Percentiles rank a stretch among this genome's conserved stretches.
Conservation (phyloP, 1,140 invertebrate species). For the Rhizoglyphus robini region DNA sequence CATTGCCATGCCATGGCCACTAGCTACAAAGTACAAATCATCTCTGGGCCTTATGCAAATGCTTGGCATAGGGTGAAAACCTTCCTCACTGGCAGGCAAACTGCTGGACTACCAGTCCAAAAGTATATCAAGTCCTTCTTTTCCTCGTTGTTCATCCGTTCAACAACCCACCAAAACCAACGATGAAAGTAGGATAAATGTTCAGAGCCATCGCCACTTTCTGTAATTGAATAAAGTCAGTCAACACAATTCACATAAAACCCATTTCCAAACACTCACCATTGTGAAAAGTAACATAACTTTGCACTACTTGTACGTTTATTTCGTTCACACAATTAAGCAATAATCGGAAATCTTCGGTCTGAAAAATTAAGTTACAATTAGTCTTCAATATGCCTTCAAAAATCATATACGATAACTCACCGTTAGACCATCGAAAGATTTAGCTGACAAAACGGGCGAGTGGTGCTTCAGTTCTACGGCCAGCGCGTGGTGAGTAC, state of each 20-base stretch:
- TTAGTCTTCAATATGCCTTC: too few relatives aligned
- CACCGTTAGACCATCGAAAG: conserved; percentile 67
- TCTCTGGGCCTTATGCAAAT: conserved; percentile 95
- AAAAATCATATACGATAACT: too few relatives aligned
- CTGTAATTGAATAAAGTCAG: conserved; percentile 21
- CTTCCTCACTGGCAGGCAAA: conserved; percentile 93
- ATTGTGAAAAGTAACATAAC: conserved; percentile 95
- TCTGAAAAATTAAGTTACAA: too few relatives aligned
- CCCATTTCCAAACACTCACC: too few relatives aligned
- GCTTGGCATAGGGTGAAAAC: conserved; percentile 96
- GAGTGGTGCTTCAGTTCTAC: conserved; percentile 69
- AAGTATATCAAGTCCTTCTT: conserved; percentile 97
- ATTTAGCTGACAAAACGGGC: conserved; percentile 75
- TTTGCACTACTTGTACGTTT: conserved; percentile 66
- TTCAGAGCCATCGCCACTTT: conserved; percentile 39
- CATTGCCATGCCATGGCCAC: too few relatives aligned
- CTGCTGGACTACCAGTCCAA: conserved; percentile 98
- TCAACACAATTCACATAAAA: neutral
- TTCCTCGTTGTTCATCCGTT: conserved; percentile 92
- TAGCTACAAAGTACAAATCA: too few relatives aligned
- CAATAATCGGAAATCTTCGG: conserved; percentile 86
- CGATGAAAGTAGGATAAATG: conserved; percentile 84
- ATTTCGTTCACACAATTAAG: conserved; percentile 93
- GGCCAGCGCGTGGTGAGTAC: conserved; percentile 85
- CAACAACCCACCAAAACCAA: conserved; percentile 99